Evolutionary conservation across 2,888 invertebrate genomes (phyloP).

Genomic region (Nectonema munidae): DNA sequence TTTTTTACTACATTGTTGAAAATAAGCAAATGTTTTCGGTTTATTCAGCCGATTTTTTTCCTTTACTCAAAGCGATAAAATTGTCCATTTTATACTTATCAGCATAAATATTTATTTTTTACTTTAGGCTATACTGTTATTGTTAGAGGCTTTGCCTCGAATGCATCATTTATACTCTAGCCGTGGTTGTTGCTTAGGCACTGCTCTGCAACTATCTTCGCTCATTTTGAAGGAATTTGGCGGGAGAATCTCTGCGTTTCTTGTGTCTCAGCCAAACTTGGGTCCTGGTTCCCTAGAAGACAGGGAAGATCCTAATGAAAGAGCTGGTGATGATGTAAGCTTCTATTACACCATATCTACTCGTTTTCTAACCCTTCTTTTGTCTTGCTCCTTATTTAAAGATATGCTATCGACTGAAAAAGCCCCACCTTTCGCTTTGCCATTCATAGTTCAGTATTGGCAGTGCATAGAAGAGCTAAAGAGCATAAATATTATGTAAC

Average conservation of each 20-base stretch:
- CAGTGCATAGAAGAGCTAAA: too few relatives aligned
- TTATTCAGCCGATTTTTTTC: too few relatives aligned
- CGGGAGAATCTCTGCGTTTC: slow-evolving; percentile 71
- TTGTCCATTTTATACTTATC: slow-evolving; percentile 13
- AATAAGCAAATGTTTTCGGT: too few relatives aligned
- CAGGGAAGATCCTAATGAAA: slow-evolving; percentile 54
- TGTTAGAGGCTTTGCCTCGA: too few relatives aligned
- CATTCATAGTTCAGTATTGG: too few relatives aligned
- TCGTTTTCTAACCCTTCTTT: background rate
- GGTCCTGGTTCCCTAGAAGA: slow-evolving; percentile 52
- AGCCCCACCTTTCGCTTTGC: too few relatives aligned
- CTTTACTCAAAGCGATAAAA: too few relatives aligned
- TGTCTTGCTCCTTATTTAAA: background rate
- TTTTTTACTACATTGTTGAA: too few relatives aligned
- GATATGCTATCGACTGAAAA: too few relatives aligned
- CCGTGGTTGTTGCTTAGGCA: background rate
- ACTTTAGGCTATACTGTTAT: too few relatives aligned
- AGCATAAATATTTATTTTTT: too few relatives aligned
- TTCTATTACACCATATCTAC: background rate
- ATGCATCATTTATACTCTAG: background rate
- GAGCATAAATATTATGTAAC: too few relatives aligned
- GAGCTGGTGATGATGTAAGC: slow-evolving; percentile 31
- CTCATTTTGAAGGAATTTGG: slow-evolving; percentile 42
- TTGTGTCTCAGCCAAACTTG: slow-evolving; percentile 37
- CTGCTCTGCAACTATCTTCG: background rate